Conservation (phyloP, 2,797 vertebrate species). For the Poeciliopsis paucimaculata region DNA sequence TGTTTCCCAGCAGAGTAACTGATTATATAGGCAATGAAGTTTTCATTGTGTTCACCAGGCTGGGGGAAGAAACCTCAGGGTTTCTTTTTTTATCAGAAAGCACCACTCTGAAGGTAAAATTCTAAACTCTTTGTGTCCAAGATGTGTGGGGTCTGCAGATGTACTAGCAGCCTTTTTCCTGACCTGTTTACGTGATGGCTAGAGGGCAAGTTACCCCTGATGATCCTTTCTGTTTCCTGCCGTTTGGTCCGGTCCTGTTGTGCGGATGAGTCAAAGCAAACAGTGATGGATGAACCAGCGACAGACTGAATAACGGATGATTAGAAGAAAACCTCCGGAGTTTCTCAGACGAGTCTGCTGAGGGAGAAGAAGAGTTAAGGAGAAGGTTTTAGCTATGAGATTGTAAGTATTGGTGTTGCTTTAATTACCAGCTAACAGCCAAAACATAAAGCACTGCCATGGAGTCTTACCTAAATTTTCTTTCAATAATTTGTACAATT, state of each 20-base stretch:
- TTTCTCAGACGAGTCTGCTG: not conserved
- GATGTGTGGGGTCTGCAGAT: not conserved
- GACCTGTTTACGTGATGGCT: not conserved
- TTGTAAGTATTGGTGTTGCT: slow-evolving; percentile 10
- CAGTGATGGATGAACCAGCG: not conserved
- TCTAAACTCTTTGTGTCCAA: not conserved
- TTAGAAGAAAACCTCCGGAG: not conserved
- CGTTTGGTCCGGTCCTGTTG: not conserved
- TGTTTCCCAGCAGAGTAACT: not conserved
- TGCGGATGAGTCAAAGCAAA: not conserved
- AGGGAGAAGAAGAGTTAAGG: not conserved
- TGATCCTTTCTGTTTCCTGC: not conserved
- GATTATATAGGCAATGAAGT: not conserved
- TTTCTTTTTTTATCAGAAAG: not conserved
- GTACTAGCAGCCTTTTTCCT: not conserved
- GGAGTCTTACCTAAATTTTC: not conserved
- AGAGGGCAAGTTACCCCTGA: not conserved
- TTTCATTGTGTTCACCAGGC: not conserved
- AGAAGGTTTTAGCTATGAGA: not conserved
- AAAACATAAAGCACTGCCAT: slow-evolving; percentile 5
- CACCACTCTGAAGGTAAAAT: not conserved
- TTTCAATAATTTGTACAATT: slow-evolving; percentile 9
- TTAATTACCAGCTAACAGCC: slow-evolving; percentile 15
- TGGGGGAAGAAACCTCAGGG: not conserved
- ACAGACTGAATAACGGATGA: not conserved